A percentile compares a stretch with the other conserved stretches of the same genome.
Conservation (phyloP, 2,113 vertebrate species). For the Camelus bactrianus region DNA sequence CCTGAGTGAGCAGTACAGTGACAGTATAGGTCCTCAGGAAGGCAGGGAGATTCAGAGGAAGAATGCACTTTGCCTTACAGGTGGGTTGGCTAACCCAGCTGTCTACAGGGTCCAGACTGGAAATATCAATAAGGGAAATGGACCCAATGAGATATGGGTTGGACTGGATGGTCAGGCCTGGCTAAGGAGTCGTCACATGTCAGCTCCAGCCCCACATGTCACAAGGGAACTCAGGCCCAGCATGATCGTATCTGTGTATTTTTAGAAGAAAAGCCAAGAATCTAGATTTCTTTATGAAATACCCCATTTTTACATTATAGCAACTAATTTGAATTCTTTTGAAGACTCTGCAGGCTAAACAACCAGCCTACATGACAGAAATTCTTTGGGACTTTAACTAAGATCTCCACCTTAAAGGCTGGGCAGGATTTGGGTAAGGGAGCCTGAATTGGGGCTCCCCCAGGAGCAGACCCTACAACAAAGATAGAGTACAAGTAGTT, state of each 20-base stretch:
- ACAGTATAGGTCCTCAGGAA: neutral
- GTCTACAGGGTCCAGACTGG: neutral
- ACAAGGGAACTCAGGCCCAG: neutral
- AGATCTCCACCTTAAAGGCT: neutral
- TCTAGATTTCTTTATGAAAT: neutral
- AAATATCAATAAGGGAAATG: neutral
- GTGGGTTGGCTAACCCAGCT: neutral
- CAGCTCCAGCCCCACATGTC: neutral
- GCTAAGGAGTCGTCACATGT: neutral
- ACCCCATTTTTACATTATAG: neutral
- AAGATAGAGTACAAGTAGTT: neutral
- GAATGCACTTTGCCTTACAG: neutral
- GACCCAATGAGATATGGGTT: neutral
- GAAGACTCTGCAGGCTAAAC: neutral
- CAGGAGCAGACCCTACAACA: neutral
- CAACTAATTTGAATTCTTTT: neutral
- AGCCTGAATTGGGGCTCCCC: neutral
- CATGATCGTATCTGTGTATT: neutral
- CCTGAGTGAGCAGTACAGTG: neutral
- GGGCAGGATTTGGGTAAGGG: neutral
- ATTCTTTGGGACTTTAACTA: neutral
- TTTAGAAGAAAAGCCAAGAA: constrained; percentile 9
- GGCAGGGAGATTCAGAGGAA: neutral
- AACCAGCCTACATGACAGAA: neutral
- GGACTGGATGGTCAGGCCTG: neutral